A percentile compares a stretch with the other conserved stretches of the same genome.
Evolutionary conservation across 2,888 invertebrate genomes (phyloP).

Genomic region (Eupsilia transversa): DNA sequence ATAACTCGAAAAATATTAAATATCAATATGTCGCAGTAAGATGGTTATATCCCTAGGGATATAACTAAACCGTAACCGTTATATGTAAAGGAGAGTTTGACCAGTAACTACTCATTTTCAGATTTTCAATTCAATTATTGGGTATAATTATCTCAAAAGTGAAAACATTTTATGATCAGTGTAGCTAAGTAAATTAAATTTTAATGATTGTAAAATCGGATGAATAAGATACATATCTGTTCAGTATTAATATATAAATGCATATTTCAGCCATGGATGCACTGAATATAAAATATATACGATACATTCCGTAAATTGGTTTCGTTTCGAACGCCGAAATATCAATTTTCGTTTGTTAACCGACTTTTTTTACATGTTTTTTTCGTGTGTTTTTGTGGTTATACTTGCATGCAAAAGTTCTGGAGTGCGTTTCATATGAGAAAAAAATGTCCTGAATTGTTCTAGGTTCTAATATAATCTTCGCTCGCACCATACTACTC

Average conservation of each 20-base stretch:
- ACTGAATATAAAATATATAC: neutral
- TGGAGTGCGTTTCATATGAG: neutral
- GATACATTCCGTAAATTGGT: constrained; percentile 1
- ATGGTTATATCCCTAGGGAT: too few species aligned
- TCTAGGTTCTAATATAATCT: too few species aligned
- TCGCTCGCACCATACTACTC: too few species aligned
- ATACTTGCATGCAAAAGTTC: neutral
- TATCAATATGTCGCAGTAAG: too few species aligned
- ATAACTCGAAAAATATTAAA: too few species aligned
- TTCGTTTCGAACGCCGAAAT: neutral
- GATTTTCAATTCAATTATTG: neutral
- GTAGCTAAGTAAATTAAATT: constrained; percentile 1
- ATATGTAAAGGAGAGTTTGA: neutral
- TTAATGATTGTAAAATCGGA: neutral
- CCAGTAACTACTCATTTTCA: neutral
- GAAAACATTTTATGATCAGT: neutral
- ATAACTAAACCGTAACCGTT: too few species aligned
- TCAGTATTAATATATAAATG: neutral
- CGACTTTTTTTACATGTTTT: neutral
- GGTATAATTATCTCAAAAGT: neutral
- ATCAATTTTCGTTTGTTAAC: too few species aligned
- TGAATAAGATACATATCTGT: neutral
- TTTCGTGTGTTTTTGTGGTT: too few species aligned
- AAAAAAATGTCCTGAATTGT: neutral
- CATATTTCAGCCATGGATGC: neutral